A percentile compares a stretch with the other conserved stretches of the same genome.
These are phyloP conservation scores for Pomacea canaliculata DNA, from an alignment of 2,888 invertebrate genomes.

Conservation along the genomic window DNA sequence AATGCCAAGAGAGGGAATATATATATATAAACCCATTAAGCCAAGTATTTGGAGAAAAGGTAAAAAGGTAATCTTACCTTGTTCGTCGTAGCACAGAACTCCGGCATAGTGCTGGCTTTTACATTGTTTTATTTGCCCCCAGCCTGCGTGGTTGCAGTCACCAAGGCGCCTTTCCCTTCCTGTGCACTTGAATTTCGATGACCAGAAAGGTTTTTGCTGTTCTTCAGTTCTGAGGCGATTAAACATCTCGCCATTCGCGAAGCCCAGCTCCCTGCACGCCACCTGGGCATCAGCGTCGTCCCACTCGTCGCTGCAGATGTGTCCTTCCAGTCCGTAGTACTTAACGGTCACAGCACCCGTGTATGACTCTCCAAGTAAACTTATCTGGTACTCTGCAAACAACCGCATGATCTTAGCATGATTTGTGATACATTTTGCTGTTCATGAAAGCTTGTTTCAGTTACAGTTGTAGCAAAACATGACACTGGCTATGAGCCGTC, in stretches of 20 bases:
- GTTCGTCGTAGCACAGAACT: constrained; percentile 51
- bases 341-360: constrained; percentile 44
- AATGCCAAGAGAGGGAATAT: too few species aligned
- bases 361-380: constrained; percentile 31
- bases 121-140: constrained; percentile 50
- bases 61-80: constrained; percentile 36
- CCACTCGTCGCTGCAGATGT: constrained; percentile 55
- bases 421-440: too few species aligned
- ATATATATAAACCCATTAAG: too few species aligned
- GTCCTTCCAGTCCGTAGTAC: constrained; percentile 47
- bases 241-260: constrained; percentile 39
- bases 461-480: too few species aligned
- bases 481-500: too few species aligned
- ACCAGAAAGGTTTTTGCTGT: constrained; percentile 73
- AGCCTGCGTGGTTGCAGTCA: constrained; percentile 47
- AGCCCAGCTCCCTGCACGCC: constrained; percentile 49
- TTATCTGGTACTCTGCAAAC: constrained; percentile 40
- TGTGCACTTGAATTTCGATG: constrained; percentile 67
- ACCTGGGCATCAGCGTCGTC: constrained; percentile 49
- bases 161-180: constrained; percentile 46
- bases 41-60: too few species aligned
- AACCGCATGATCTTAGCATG: too few species aligned
- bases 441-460: too few species aligned
- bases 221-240: constrained; percentile 48
- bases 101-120: constrained; percentile 47